These are phyloP conservation scores for Pristionchus exspectatus DNA, from an alignment of 2,888 invertebrate genomes.

Conservation along the genomic window DNA sequence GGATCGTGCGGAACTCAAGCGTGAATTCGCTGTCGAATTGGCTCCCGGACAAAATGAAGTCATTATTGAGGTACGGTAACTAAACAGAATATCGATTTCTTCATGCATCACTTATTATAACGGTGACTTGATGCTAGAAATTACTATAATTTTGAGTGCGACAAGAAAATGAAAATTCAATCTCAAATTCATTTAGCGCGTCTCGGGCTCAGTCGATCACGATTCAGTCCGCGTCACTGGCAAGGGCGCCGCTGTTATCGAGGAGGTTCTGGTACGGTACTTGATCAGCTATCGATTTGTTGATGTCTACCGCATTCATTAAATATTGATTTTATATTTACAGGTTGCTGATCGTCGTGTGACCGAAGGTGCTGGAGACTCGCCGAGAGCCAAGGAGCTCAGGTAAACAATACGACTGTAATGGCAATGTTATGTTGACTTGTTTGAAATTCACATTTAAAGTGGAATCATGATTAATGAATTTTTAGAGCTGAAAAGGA, in stretches of 20 bases:
- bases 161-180: no score
- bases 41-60: constrained; percentile 68
- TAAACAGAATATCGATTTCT: background rate
- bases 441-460: no score
- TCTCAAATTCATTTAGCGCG: constrained; percentile 62
- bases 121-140: no score
- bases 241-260: constrained; percentile 66
- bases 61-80: constrained; percentile 60
- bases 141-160: no score
- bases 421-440: no score
- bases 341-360: constrained; percentile 43
- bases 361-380: constrained; percentile 25
- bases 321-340: background rate
- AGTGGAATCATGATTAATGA: background rate
- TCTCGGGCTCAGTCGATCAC: constrained; percentile 58
- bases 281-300: background rate
- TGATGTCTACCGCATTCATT: no score
- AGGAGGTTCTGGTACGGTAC: constrained; percentile 66
- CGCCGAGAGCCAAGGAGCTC: constrained; percentile 22
- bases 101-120: no score
- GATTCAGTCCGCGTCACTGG: constrained; percentile 74
- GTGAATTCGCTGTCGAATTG: constrained; percentile 61
- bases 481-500: constrained; percentile 55
- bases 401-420: no score
- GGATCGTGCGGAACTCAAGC: constrained; percentile 74